These are phyloP conservation scores for Caretta caretta DNA, from an alignment of 2,113 vertebrate species.

Conservation along the genomic window DNA sequence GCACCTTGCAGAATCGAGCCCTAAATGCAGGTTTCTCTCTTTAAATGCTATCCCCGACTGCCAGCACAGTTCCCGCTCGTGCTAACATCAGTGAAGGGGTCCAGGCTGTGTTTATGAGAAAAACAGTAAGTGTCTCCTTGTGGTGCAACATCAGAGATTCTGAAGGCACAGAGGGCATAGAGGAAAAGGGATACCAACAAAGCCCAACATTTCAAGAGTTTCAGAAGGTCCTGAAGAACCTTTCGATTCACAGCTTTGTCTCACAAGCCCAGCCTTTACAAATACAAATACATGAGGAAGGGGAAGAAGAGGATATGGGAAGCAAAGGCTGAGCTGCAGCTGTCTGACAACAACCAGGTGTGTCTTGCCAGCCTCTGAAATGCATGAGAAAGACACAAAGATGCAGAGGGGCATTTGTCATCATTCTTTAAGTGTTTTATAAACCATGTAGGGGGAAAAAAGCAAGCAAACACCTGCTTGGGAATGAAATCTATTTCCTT, in stretches of 20 bases:
- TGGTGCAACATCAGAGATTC: accelerated
- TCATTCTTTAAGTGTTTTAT: not conserved
- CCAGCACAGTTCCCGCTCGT: not conserved
- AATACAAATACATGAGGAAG: not conserved
- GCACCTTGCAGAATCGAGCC: not conserved
- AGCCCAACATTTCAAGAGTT: not conserved
- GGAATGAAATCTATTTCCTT: not conserved
- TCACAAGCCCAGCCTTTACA: not conserved
- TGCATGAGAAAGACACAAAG: not conserved
- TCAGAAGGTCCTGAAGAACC: not conserved
- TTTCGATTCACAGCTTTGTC: not conserved
- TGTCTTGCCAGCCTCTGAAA: not conserved
- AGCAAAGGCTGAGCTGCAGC: not conserved
- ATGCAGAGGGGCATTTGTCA: not conserved
- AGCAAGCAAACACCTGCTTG: not conserved
- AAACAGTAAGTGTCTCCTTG: not conserved
- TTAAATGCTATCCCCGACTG: no score
- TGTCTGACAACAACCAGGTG: not conserved
- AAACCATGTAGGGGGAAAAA: no score
- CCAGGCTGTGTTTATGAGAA: not conserved
- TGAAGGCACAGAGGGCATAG: not conserved
- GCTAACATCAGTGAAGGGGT: not conserved
- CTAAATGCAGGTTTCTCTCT: not conserved
- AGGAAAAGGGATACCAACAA: not conserved
- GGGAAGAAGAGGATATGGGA: not conserved